Evolutionary conservation across 2,888 invertebrate species (phyloP).

Genomic region (Scaptomyza cyrtandrae): DNA sequence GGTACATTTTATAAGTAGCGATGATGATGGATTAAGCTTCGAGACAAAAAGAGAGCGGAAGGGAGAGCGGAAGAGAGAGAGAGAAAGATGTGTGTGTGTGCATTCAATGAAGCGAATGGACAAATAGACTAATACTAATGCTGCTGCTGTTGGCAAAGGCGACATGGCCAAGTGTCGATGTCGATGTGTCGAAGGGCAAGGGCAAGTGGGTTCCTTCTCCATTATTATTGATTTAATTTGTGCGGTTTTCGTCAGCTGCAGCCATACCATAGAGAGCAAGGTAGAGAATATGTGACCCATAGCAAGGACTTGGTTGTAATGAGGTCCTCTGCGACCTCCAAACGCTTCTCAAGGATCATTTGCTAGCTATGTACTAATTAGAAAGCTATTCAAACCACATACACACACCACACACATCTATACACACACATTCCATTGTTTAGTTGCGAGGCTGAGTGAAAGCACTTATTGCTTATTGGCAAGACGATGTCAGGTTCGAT

Average conservation of each 20-base stretch:
- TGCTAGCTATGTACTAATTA: constrained; percentile 68
- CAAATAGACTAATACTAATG: constrained; percentile 17
- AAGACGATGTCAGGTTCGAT: constrained; percentile 41
- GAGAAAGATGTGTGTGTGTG: constrained; percentile 5
- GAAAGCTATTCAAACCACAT: constrained; percentile 64
- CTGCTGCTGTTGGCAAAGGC: constrained; percentile 8
- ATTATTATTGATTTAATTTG: constrained; percentile 61
- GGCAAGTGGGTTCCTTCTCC: constrained; percentile 27
- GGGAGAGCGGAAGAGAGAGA: neutral
- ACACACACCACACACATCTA: constrained; percentile 27
- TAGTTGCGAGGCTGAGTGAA: constrained; percentile 6
- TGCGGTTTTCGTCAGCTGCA: constrained; percentile 45
- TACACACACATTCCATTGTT: constrained; percentile 37
- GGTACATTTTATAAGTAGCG: constrained; percentile 5
- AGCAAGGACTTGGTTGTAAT: constrained; percentile 53
- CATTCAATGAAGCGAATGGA: constrained; percentile 44
- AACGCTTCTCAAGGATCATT: constrained; percentile 67
- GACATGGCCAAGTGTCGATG: constrained; percentile 52
- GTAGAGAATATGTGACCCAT: constrained; percentile 25
- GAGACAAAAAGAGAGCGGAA: constrained; percentile 3
- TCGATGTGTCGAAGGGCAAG: constrained; percentile 47
- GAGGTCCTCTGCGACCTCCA: constrained; percentile 42
- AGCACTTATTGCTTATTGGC: constrained; percentile 2
- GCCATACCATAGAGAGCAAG: neutral
- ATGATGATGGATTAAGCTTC: constrained; percentile 24